Percentiles rank a stretch among this genome's conserved stretches.
phyloP scores from a whole-genome alignment of 2,797 vertebrate species.

The Coluber constrictor region DNA sequence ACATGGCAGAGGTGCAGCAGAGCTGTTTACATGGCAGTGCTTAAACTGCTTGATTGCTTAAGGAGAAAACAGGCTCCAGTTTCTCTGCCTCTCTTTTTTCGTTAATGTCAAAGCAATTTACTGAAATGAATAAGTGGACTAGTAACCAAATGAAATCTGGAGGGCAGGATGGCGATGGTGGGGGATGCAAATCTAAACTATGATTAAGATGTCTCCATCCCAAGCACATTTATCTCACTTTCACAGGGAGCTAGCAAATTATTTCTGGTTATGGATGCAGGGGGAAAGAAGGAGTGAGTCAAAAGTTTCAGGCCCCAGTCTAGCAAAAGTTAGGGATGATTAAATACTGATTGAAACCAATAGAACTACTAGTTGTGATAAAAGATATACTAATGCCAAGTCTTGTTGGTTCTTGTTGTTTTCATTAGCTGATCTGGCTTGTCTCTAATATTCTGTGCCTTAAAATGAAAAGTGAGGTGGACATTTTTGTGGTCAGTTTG shows the following conservation, averaged over 20 bases:
- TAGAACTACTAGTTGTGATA: neutral
- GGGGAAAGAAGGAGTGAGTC: neutral
- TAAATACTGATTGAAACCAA: neutral
- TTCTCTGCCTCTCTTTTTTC: slow-evolving; percentile 43
- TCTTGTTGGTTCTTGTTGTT: neutral
- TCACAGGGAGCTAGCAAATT: slow-evolving; percentile 38
- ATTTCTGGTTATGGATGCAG: slow-evolving; percentile 10
- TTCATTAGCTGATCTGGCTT: neutral
- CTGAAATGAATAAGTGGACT: slow-evolving; percentile 27
- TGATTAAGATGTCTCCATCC: slow-evolving; percentile 48
- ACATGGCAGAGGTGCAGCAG: slow-evolving; percentile 53
- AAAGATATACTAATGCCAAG: neutral
- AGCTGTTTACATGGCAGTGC: slow-evolving; percentile 63
- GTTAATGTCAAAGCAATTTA: slow-evolving; percentile 43
- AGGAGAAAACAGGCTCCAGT: slow-evolving; percentile 53
- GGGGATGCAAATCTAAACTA: slow-evolving; percentile 41
- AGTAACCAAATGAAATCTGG: slow-evolving; percentile 33
- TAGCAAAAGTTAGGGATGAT: neutral
- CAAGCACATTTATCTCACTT: slow-evolving; percentile 55
- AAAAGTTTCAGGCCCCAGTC: slow-evolving; percentile 13
- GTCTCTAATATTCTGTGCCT: neutral
- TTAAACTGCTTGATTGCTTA: slow-evolving; percentile 62
- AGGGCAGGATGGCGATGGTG: slow-evolving; percentile 12
- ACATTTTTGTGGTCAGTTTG: neutral
- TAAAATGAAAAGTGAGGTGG: neutral